Percentiles rank a stretch among this genome's conserved stretches.
Evolutionary conservation across 2,797 vertebrate species (phyloP).

Genomic region (Premnoplex brunnescens): DNA sequence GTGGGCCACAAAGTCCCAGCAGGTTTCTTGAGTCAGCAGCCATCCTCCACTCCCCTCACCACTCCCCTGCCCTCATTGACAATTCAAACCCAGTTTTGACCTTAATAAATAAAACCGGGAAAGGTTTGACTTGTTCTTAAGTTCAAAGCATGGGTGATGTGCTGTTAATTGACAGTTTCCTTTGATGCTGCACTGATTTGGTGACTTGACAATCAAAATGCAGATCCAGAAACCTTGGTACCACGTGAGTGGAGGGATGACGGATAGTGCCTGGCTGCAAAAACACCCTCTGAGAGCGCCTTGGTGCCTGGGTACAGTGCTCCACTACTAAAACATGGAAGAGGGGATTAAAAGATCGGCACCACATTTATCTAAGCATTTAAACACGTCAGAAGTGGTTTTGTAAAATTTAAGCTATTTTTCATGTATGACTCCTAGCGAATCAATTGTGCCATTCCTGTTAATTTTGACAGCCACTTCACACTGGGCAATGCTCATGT

Average conservation of each 20-base stretch:
- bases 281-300: not conserved
- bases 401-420: conserved; percentile 7
- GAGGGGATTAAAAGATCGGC: conserved; percentile 30
- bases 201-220: conserved; percentile 68
- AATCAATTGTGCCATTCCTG: conserved; percentile 21
- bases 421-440: not conserved
- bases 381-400: not conserved
- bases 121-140: conserved; percentile 74
- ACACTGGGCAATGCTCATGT: not conserved
- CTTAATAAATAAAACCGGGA: conserved; percentile 77
- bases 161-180: conserved; percentile 76
- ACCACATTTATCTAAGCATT: conserved; percentile 19
- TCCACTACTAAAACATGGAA: not conserved
- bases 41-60: conserved; percentile 66
- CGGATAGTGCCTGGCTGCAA: not conserved
- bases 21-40: conserved; percentile 80
- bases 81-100: conserved; percentile 79
- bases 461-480: conserved; percentile 34
- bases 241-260: not conserved
- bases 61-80: conserved; percentile 76
- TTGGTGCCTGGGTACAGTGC: not conserved
- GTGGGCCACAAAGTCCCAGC: conserved; percentile 82
- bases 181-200: conserved; percentile 78
- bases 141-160: conserved; percentile 79
- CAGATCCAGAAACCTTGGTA: not conserved